Conservation (phyloP, 2,888 invertebrate genomes). For the Chymomyza fuscimana region DNA sequence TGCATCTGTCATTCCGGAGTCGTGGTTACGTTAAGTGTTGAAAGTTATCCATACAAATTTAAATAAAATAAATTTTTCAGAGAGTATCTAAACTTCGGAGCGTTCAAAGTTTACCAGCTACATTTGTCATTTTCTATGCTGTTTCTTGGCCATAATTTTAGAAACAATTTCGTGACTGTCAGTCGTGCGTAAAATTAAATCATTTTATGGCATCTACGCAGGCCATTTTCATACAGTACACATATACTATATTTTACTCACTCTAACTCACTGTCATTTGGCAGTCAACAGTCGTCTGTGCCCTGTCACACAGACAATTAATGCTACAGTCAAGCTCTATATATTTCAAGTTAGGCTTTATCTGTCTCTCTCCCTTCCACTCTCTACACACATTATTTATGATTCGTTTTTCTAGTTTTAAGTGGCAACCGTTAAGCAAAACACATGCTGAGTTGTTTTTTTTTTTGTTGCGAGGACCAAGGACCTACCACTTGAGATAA, state of each 20-base stretch:
- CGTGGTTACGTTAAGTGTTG: no score
- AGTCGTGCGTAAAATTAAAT: conserved; percentile 68
- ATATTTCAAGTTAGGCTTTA: not conserved
- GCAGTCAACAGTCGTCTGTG: not conserved
- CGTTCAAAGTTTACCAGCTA: not conserved
- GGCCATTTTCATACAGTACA: not conserved
- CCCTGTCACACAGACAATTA: conserved; percentile 54
- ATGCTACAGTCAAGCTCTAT: conserved; percentile 33
- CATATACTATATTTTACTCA: not conserved
- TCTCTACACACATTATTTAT: not conserved
- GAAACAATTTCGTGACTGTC: conserved; percentile 27
- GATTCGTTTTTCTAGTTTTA: not conserved
- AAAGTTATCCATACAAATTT: no score
- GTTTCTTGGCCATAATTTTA: conserved; percentile 37
- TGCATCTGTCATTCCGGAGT: no score
- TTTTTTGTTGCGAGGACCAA: not conserved
- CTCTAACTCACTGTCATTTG: conserved; percentile 22
- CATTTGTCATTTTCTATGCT: not conserved
- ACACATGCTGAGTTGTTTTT: not conserved
- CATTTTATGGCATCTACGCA: conserved; percentile 60
- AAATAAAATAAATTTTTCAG: not conserved
- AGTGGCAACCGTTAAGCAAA: conserved; percentile 9
- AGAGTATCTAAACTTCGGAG: conserved; percentile 5
- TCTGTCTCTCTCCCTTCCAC: not conserved
- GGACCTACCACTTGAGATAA: not conserved